Base-by-base conservation (phyloP, 2,113 vertebrate genomes). In the Aspidoscelis tigris region DNA sequence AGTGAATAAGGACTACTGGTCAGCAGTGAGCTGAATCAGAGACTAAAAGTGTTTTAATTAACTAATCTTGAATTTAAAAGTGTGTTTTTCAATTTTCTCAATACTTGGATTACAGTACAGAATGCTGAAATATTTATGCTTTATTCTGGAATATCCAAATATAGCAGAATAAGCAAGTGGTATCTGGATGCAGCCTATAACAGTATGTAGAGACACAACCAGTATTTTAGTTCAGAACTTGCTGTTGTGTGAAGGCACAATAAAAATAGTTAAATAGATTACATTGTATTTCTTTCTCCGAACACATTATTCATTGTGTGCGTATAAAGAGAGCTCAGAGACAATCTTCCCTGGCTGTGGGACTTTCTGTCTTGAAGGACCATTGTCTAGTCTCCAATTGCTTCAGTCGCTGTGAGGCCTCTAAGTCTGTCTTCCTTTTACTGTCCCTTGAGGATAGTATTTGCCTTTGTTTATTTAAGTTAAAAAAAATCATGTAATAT, bases 381-480 rank as follows among this genome's bases (percentile, higher is more conserved):
- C 1, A 33, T 3, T 81, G 50, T 53, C 70, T 78, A 71, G 69
- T 82, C 68, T 78, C 80, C 82, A 50, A 84, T 71, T 88, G 44
- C 41, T 1, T 0, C 58, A 33, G 50, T 78, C 77, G 84, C 78
- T 77, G 75, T 43, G 61, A 2, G 1, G 53, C 44, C 84, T 76
- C 81, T 7, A 22, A 24, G 83, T 61, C 65, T 65, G 76, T 66
- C 69, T 74, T 55, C 68, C 83, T 77, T 55, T 73, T 80, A 55
- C 53, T 21, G 66, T 2, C 82, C 76, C 83, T 89, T 83, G 85
- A 2, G 5, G 86, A 53, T 65, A 82, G 69, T 53, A 39, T 89
- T 83, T 76, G 39, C 68, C 70, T 85, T 81, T 83, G 79, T 85
- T 92, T 90, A 83, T 83, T 82, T 76, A 75, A 72, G 43, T 8